Percentiles rank a stretch among this genome's conserved stretches.
phyloP scores from a whole-genome alignment of 1,140 invertebrate genomes.

The Lepeophtheirus salmonis region DNA sequence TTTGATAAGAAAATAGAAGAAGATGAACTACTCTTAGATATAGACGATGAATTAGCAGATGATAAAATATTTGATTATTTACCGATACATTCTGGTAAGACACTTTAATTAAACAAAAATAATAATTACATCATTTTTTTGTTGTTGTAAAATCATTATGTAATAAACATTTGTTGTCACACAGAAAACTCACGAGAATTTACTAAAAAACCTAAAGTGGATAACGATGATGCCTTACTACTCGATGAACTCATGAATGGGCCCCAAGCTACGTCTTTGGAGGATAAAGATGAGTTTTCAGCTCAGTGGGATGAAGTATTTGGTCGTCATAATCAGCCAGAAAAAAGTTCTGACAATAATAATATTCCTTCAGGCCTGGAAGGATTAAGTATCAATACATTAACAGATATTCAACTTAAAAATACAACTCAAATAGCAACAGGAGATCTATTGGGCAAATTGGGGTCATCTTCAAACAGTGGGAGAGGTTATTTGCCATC shows the following conservation, averaged over 20 bases:
- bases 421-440: too few relatives aligned
- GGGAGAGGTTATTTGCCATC: conserved; percentile 9
- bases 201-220: not conserved
- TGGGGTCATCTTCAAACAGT: not conserved
- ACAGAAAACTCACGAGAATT: not conserved
- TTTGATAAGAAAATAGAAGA: not conserved
- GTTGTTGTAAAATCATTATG: not conserved
- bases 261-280: conserved; percentile 23
- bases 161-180: not conserved
- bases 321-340: not conserved
- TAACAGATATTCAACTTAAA: not conserved
- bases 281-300: conserved; percentile 24
- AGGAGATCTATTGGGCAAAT: not conserved
- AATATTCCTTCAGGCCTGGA: too few relatives aligned
- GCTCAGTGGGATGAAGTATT: conserved; percentile 13
- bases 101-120: too few relatives aligned
- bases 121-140: too few relatives aligned
- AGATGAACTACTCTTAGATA: not conserved
- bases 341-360: too few relatives aligned
- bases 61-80: not conserved
- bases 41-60: not conserved
- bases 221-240: conserved; percentile 5
- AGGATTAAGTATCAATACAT: not conserved
- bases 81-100: not conserved
- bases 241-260: conserved; percentile 4